These are phyloP conservation scores for Platysteira castanea DNA, from an alignment of 2,113 vertebrate genomes.

Conservation along the genomic window DNA sequence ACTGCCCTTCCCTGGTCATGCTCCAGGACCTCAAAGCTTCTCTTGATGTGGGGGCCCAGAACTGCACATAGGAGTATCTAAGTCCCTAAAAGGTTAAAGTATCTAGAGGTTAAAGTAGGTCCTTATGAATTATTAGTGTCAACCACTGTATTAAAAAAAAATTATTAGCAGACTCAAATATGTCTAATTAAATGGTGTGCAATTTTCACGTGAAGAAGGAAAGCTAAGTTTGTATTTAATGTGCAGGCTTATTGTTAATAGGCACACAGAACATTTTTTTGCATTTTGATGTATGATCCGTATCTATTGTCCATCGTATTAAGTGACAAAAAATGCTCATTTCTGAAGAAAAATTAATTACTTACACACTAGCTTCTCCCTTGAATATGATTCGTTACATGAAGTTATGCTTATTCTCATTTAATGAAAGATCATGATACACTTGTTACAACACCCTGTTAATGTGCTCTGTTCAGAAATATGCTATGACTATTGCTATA, in stretches of 20 bases:
- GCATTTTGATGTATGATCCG: background rate
- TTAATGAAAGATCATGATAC: background rate
- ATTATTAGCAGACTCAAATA: background rate
- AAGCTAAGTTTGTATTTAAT: background rate
- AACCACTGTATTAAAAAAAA: background rate
- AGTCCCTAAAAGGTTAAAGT: background rate
- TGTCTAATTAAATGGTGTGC: background rate
- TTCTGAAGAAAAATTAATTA: constrained; percentile 38
- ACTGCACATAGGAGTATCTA: too few relatives aligned
- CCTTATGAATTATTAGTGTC: background rate
- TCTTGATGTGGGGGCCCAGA: background rate
- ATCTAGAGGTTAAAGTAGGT: background rate
- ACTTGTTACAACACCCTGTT: background rate
- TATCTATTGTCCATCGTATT: background rate
- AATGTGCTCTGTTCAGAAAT: background rate
- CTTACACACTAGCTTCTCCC: background rate
- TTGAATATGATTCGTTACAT: background rate
- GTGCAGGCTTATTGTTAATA: background rate
- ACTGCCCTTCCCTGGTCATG: rapidly evolving
- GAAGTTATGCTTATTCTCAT: constrained; percentile 12
- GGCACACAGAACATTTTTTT: background rate
- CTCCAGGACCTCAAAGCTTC: background rate
- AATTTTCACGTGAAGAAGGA: background rate
- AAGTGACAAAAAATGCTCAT: background rate
- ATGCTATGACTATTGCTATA: background rate